These are phyloP conservation scores for Gallinago media DNA, from an alignment of 2,113 vertebrate species.

Conservation along the genomic window DNA sequence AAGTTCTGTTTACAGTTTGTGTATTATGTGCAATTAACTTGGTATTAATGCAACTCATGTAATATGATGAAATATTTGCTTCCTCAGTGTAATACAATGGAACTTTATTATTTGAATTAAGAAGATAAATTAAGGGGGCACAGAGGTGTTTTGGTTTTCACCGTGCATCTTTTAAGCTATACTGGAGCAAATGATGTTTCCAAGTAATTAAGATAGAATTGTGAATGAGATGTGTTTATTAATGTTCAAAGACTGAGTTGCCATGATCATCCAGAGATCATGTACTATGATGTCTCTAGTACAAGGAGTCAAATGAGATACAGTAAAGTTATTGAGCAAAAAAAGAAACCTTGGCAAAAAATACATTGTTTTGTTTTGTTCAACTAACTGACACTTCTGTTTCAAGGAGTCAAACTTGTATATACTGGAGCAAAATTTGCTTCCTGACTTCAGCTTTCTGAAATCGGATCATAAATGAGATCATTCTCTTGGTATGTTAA, in stretches of 20 bases:
- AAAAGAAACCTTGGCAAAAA: not conserved
- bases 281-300: not conserved
- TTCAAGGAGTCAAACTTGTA: constrained; percentile 35
- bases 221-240: not conserved
- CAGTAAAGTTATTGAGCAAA: not conserved
- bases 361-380: not conserved
- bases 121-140: not conserved
- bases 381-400: constrained; percentile 47
- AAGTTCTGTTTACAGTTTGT: not conserved
- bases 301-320: not conserved
- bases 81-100: not conserved
- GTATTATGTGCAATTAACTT: not conserved
- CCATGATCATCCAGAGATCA: not conserved
- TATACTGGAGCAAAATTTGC: constrained; percentile 13
- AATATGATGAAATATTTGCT: not conserved
- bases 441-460: constrained; percentile 29
- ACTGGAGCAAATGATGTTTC: not conserved
- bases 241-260: not conserved
- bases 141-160: not conserved
- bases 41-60: not conserved
- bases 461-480: constrained; percentile 33
- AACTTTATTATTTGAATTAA: not conserved
- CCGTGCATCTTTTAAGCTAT: not conserved
- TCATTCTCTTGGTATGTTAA: not conserved
- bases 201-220: not conserved